Evolutionary conservation across 2,797 vertebrate species (phyloP).

Genomic region (Loris lydekkerianus): DNA sequence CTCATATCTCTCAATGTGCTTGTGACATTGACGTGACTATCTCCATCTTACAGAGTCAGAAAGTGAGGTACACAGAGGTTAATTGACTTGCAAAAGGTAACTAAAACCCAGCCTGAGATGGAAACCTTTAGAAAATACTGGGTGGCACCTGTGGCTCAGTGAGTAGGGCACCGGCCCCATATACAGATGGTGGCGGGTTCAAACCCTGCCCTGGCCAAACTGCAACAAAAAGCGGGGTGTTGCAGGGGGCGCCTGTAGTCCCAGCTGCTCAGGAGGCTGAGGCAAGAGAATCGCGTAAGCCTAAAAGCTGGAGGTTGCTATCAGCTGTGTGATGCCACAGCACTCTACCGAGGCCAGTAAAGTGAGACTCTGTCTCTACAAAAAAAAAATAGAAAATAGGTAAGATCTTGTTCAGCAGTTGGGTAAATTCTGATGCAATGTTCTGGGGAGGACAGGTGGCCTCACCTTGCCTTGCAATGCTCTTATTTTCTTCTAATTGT

Average conservation of each 20-base stretch:
- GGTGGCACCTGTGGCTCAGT: no score
- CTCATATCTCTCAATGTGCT: not conserved
- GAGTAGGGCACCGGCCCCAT: no score
- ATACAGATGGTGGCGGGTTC: no score
- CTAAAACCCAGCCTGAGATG: not conserved
- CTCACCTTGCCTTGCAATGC: not conserved
- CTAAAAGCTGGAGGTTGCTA: no score
- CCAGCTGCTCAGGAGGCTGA: no score
- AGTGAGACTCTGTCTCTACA: no score
- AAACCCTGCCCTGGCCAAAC: no score
- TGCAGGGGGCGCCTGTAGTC: no score
- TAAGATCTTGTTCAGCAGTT: not conserved
- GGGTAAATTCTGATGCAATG: not conserved
- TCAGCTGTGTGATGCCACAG: no score
- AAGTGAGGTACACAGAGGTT: not conserved
- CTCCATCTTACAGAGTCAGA: not conserved
- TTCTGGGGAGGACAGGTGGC: not conserved
- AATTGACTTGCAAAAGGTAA: conserved; percentile 14
- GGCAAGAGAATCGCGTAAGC: no score
- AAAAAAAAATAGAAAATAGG: not conserved
- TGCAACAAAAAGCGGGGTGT: no score
- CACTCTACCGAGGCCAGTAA: no score
- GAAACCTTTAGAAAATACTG: conserved; percentile 11
- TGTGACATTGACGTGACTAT: not conserved
- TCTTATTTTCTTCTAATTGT: not conserved